Base-by-base conservation (phyloP, 2,888 invertebrate genomes). In the Callyntrura sp. region DNA sequence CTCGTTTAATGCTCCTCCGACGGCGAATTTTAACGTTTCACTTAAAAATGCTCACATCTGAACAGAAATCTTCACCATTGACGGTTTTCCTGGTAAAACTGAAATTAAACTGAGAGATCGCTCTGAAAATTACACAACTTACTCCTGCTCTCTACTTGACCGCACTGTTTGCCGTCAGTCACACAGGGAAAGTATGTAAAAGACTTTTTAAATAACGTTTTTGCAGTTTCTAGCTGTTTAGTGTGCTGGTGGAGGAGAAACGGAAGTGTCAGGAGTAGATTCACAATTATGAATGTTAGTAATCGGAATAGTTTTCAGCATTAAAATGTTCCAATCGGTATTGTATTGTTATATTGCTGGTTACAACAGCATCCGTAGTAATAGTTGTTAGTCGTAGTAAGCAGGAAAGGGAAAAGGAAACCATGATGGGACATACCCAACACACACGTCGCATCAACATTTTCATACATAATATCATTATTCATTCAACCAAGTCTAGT, bases 371-470 rank as follows among this genome's bases (percentile, higher is more conserved):
- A 79, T 92, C 92, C 92, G 91, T 88, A 88, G 91, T 90, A 35
- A 35, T 25, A 51, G 35, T 35, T n/a, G 79, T 79, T 35, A 62
- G 91, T 92, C 91, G 90, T 88, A 84, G 90, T 91, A 90, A 90
- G 91, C 90, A 92, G 93, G 92, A 92, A 93, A 91, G 92, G 92
- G 91, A 92, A 93, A 93, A 93, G 93, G 93, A 93, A 92, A 93
- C 92, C 92, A 91, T 86, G 82, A 91, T 86, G 92, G 91, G 91
- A 92, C 92, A 92, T 88, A 78, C 68, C 73, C 76, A 85, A 81
- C 73, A 86, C 81, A 76, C 73, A 76, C 73, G 35, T 76, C 55
- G 17, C 83, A 83, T 90, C 84, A 90, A 85, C 86, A 86, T 68
- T 85, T 86, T 43, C 79, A 78, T 86, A 79, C 86, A 79, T 86